These are phyloP conservation scores for Gracilinanus agilis DNA, from an alignment of 2,113 vertebrate genomes.

Conservation along the genomic window DNA sequence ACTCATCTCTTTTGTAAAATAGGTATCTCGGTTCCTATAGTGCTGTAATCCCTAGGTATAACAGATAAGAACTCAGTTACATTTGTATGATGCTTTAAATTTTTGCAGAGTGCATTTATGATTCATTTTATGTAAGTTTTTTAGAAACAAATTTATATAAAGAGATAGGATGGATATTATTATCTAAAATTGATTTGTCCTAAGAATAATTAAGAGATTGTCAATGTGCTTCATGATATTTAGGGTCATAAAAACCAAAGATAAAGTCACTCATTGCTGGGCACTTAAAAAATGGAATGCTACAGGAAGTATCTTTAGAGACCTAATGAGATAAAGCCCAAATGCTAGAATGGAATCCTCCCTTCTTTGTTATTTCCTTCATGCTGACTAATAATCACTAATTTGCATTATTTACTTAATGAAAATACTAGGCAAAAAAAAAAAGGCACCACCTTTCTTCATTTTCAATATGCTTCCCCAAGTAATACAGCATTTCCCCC, in stretches of 20 bases:
- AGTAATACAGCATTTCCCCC: not conserved
- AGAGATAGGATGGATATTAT: not conserved
- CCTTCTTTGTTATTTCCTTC: not conserved
- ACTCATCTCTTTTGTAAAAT: not conserved
- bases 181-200: not conserved
- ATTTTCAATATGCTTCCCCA: constrained; percentile 6
- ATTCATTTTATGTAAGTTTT: not conserved
- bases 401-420: not conserved
- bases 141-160: not conserved
- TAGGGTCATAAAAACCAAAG: not conserved
- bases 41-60: too few relatives aligned
- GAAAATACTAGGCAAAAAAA: not conserved
- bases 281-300: not conserved
- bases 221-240: not conserved
- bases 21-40: not conserved
- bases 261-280: not conserved
- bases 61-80: not conserved
- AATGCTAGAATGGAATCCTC: not conserved
- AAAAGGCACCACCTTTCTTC: not conserved
- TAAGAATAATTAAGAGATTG: constrained; percentile 11
- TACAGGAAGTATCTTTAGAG: not conserved
- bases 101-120: not conserved
- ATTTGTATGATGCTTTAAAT: not conserved
- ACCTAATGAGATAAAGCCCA: not conserved
- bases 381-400: not conserved